Evolutionary conservation across 1,140 invertebrate genomes (phyloP), one percentile per base, ranked within the genome.

Genomic region (Ostrea edulis): DNA sequence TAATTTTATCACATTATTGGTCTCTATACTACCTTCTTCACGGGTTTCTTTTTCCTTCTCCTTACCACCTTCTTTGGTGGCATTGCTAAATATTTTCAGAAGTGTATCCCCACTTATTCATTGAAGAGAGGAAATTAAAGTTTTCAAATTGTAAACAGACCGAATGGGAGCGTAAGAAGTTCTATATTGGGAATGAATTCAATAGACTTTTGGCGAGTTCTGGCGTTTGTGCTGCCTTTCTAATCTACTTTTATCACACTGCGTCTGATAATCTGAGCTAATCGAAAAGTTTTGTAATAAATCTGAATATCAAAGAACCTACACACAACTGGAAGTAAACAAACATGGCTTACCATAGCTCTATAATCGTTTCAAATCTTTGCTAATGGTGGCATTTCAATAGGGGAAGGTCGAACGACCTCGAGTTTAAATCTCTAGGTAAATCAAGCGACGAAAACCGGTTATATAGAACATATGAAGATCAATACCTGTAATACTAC

Each of bases 221-320:
- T 77, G 25, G 25, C 25, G 22, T 77, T 77, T 35, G 22, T 22
- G 68, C 25, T 77, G 68, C 68, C 68, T 77, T 77, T 77, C 68
- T 77, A 77, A 77, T 77, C 68, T 77, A 77, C 68, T 77, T 77
- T 77, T 77, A 77, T 77, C 68, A 77, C 9, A 14, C 9, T 77
- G 8, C 25, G 4, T 14, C 68, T 77, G 68, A 77, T 77, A 77
- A 35, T 29, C 68, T 77, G 68, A 77, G 29, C 25, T 77, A 77
- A 77, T 77, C 68, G 25, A 35, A 77, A 29, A 14, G 68, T 12
- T 35, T 77, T 77, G 68, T 77, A 77, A 77, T 77, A 11, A 77
- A 77, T 77, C 68, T 77, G n/a, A 77, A 77, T 77, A 35, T 77
- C 22, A 77, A 77, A 77, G 68, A 77, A 77, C 35, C 68, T 35